These are phyloP conservation scores for Pachyseris speciosa DNA, from an alignment of 64 coral and sea anemone genomes.

Conservation along the genomic window DNA sequence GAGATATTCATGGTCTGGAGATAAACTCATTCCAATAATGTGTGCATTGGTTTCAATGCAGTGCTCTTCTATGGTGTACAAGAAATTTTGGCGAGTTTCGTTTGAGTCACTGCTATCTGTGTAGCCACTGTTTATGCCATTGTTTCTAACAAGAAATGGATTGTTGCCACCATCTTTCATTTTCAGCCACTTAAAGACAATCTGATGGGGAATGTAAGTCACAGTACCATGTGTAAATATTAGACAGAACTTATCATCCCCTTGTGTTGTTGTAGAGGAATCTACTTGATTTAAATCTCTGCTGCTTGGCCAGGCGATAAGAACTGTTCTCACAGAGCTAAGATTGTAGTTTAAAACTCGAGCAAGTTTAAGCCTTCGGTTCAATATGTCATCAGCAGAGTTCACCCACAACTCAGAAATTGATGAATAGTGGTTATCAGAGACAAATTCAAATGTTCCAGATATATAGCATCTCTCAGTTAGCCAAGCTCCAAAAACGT, in stretches of 20 bases:
- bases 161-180: neutral
- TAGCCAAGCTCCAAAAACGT: conserved; percentile 92
- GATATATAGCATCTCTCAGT: conserved; percentile 70
- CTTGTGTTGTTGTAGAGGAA: neutral
- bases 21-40: conserved; percentile 81
- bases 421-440: conserved; percentile 54
- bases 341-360: conserved; percentile 78
- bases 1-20: conserved; percentile 67
- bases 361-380: conserved; percentile 23
- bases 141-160: neutral
- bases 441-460: conserved; percentile 81
- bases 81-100: neutral
- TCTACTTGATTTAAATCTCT: neutral
- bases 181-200: conserved; percentile 67
- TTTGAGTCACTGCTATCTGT: neutral
- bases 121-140: neutral
- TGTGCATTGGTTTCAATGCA: conserved; percentile 80
- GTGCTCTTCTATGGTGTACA: conserved; percentile 57
- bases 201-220: conserved; percentile 84
- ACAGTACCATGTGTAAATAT: conserved; percentile 89
- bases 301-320: conserved; percentile 55
- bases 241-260: conserved; percentile 18
- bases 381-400: conserved; percentile 23
- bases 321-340: conserved; percentile 81
- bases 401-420: conserved; percentile 86